A percentile compares a stretch with the other conserved stretches of the same genome.
These are phyloP conservation scores for Perccottus glenii DNA, from an alignment of 2,113 vertebrate species.

Conservation along the genomic window DNA sequence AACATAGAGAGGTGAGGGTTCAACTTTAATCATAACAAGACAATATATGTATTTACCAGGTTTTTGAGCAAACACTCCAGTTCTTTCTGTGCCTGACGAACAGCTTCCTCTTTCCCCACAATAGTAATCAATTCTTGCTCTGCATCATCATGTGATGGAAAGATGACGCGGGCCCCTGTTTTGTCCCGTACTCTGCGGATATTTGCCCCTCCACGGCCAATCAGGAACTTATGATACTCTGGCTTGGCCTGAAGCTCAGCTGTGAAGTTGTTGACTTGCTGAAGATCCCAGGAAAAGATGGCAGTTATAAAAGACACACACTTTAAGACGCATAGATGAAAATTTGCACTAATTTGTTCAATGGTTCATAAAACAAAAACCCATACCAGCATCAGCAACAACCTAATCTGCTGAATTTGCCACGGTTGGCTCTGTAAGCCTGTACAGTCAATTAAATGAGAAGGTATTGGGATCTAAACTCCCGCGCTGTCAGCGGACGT, in stretches of 20 bases:
- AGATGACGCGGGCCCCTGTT: slow-evolving; percentile 81
- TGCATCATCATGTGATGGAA: slow-evolving; percentile 75
- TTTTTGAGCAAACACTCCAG: slow-evolving; percentile 82
- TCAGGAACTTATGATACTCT: slow-evolving; percentile 85
- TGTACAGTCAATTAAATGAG: too few species aligned
- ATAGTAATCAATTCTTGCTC: slow-evolving; percentile 85
- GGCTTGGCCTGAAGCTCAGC: slow-evolving; percentile 79
- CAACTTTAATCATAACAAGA: background rate
- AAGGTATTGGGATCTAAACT: too few species aligned
- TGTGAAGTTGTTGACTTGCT: slow-evolving; percentile 85
- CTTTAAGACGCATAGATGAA: too few species aligned
- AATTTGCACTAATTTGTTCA: too few species aligned
- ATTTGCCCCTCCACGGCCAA: slow-evolving; percentile 81
- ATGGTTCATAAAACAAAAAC: too few species aligned
- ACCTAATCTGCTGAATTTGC: too few species aligned
- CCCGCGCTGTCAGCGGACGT: too few species aligned
- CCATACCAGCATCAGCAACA: too few species aligned
- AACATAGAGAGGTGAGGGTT: background rate
- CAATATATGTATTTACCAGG: slow-evolving; percentile 66
- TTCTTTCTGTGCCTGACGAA: slow-evolving; percentile 78
- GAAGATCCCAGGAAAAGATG: background rate
- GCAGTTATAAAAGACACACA: background rate
- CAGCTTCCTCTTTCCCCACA: slow-evolving; percentile 80
- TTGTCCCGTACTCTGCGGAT: slow-evolving; percentile 80
- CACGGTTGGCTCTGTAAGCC: too few species aligned